Evolutionary conservation across 2,797 vertebrate species (phyloP).

Genomic region (Psittacula echo): DNA sequence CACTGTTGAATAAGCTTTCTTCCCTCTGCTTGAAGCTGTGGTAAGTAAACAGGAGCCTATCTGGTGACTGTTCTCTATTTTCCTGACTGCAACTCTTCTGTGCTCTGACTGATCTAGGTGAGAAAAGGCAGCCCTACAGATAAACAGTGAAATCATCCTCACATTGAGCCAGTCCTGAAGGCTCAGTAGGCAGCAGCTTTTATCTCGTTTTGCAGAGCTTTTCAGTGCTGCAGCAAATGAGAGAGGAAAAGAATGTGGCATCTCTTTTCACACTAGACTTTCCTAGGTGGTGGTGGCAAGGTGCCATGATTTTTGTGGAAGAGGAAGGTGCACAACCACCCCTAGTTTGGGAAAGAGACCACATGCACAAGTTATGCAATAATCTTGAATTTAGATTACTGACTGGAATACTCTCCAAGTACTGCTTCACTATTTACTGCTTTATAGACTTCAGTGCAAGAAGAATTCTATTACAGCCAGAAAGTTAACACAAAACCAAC

Average conservation of each 20-base stretch:
- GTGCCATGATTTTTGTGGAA: background rate
- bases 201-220: background rate
- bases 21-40: background rate
- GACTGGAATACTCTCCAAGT: background rate
- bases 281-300: background rate
- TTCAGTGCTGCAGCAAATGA: background rate
- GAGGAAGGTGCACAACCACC: background rate
- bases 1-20: background rate
- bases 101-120: background rate
- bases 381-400: background rate
- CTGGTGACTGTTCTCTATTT: background rate
- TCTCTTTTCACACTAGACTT: background rate
- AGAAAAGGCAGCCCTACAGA: background rate
- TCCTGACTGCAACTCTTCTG: background rate
- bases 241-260: background rate
- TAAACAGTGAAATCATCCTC: background rate
- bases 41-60: background rate
- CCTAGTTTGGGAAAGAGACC: background rate
- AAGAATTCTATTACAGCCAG: background rate
- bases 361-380: background rate
- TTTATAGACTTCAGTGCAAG: background rate
- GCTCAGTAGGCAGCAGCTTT: background rate
- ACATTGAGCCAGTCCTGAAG: background rate
- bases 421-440: background rate
- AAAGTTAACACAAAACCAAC: background rate